These are phyloP conservation scores for Achlya flavicornis DNA, from an alignment of 2,888 invertebrate genomes.

Conservation along the genomic window DNA sequence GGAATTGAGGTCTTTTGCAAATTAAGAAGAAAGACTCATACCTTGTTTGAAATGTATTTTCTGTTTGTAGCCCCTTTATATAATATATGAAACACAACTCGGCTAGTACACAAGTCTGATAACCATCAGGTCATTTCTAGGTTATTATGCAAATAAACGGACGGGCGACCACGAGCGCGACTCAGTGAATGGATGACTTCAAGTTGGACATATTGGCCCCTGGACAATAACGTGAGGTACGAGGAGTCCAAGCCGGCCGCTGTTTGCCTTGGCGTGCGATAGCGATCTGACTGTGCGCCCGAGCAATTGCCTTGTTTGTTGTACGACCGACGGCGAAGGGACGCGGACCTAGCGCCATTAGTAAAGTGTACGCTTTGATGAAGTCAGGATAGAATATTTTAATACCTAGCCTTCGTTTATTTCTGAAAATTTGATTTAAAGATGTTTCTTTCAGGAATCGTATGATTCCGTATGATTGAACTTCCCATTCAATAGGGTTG, in stretches of 20 bases:
- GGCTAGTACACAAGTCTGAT: slow-evolving; percentile 10
- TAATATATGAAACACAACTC: background rate
- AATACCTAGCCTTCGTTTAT: background rate
- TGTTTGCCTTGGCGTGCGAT: slow-evolving; percentile 57
- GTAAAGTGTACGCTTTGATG: slow-evolving; percentile 25
- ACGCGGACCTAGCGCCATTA: slow-evolving; percentile 30
- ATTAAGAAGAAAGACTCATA: background rate
- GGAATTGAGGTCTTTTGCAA: slow-evolving; percentile 9
- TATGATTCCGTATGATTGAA: too few species aligned
- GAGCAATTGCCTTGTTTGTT: slow-evolving; percentile 78
- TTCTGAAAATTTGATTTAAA: background rate
- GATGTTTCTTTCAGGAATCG: too few species aligned
- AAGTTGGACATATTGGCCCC: slow-evolving; percentile 50
- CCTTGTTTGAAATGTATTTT: background rate
- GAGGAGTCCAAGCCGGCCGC: slow-evolving; percentile 38
- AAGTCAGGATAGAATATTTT: slow-evolving; percentile 21
- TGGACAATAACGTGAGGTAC: slow-evolving; percentile 36
- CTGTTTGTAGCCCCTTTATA: background rate
- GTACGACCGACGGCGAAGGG: slow-evolving; percentile 31
- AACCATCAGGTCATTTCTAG: slow-evolving; percentile 24
- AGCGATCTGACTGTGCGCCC: slow-evolving; percentile 59
- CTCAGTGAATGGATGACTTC: slow-evolving; percentile 38
- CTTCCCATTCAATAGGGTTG: too few species aligned
- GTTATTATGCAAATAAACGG: slow-evolving; percentile 40
- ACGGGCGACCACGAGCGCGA: slow-evolving; percentile 28